phyloP scores from a whole-genome alignment of 2,888 invertebrate genomes.

The Andrena camellia region DNA sequence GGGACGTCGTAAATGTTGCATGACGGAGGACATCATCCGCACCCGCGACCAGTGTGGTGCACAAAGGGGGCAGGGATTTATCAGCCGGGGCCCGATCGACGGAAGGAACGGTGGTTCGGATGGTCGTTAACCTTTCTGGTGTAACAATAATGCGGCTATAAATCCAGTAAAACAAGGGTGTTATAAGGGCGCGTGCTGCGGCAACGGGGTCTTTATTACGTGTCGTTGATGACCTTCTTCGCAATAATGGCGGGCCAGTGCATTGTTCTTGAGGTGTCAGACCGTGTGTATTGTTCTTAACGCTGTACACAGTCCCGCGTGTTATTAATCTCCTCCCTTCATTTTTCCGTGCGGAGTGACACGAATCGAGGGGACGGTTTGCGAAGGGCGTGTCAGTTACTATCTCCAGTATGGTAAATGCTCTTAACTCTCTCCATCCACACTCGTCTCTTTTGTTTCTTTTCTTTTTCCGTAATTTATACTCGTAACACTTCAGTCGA shows the following conservation, averaged over 20 bases:
- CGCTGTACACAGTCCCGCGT: background rate
- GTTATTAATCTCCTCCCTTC: background rate
- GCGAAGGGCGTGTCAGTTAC: no score
- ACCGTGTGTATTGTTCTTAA: conserved; percentile 2
- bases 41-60: conserved; percentile 18
- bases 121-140: conserved; percentile 64
- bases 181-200: conserved; percentile 24
- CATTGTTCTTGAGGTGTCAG: conserved; percentile 35
- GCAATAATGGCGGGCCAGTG: conserved; percentile 21
- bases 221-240: conserved; percentile 50
- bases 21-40: conserved; percentile 43
- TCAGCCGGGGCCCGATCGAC: conserved; percentile 44
- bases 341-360: background rate
- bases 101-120: background rate
- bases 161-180: conserved; percentile 49
- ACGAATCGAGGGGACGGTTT: background rate
- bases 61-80: conserved; percentile 34
- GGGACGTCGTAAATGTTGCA: conserved; percentile 33
- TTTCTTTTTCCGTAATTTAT: no score
- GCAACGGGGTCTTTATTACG: conserved; percentile 62
- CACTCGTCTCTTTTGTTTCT: no score
- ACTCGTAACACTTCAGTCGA: no score
- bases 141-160: conserved; percentile 41
- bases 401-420: background rate
- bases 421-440: background rate